Evolutionary conservation across 35 echinoderm and acorn worm genomes (phyloP), one percentile per base, ranked within the genome.

Genomic region (Ophiothrix spiculata): DNA sequence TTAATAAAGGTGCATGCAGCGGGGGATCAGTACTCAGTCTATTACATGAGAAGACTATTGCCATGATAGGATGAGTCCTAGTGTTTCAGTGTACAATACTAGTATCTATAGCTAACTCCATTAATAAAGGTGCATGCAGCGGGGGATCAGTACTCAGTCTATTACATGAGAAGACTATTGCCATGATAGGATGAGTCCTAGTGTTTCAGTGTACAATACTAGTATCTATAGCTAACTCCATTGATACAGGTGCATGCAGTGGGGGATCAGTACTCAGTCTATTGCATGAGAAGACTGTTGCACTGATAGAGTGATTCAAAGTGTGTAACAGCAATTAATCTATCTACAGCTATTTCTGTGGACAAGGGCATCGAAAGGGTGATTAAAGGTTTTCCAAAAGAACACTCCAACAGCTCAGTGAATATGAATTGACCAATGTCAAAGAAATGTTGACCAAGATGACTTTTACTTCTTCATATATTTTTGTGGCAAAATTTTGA

Each of bases 21-120:
- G 96, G 96, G 36, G 96, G 96, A 38, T 86, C 92, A 36, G 96
- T 99, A 11, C 89, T 99, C 10, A 99, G 96, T 73, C 74, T 99
- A 78, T 90, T 99, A 16, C 96, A 99, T 64, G 92, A 99, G 41
- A 87, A 89, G 40, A 99, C 96, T 0, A 64, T 90, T 15, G 77
- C 96, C 42, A 93, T 99, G 89, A 99, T 99, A 36, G 96, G 96
- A 92, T 98, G n/a, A n/a, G n/a, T n/a, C n/a, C n/a, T n/a, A n/a
- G n/a, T n/a, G n/a, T n/a, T n/a, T n/a, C n/a, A n/a, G n/a, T n/a
- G n/a, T n/a, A n/a, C n/a, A n/a, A n/a, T 99, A 39, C 60, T 99
- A 32, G 85, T 89, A 38, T 91, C 91, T 0, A 99, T 99, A 19
- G 92, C 92, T 32, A 60, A 45, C 25, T 83, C 80, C 39, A 88